phyloP scores from a whole-genome alignment of 2,888 invertebrate genomes.

The Papilio protenor region DNA sequence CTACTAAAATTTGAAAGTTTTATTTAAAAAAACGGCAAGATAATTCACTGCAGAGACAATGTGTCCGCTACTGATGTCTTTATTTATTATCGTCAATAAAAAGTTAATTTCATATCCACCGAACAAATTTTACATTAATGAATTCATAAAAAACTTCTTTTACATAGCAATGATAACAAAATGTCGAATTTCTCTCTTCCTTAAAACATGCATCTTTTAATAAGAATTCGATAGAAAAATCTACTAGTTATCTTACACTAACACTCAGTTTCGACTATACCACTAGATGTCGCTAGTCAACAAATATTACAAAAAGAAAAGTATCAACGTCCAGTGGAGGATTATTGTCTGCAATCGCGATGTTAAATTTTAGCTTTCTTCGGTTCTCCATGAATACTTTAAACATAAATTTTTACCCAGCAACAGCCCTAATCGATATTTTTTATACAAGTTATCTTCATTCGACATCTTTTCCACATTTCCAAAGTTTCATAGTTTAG shows the following conservation, averaged over 20 bases:
- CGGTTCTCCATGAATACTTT: background rate
- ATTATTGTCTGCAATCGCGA: constrained; percentile 6
- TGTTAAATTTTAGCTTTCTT: background rate
- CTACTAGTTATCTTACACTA: background rate
- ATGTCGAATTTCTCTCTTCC: background rate
- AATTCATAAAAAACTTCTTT: background rate
- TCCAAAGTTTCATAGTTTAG: background rate
- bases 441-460: background rate
- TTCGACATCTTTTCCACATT: background rate
- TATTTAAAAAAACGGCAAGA: background rate
- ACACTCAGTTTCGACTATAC: background rate
- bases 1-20: background rate
- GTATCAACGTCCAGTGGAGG: background rate
- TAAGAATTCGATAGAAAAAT: background rate
- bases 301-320: background rate
- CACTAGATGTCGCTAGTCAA: background rate
- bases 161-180: background rate
- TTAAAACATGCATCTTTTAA: background rate
- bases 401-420: background rate
- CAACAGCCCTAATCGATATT: background rate
- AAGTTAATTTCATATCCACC: background rate
- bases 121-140: background rate
- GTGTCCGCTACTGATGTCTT: too few species aligned
- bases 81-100: background rate
- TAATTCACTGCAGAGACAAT: background rate